Percentiles rank a stretch among this genome's conserved stretches.
Conservation (phyloP, 2,888 invertebrate genomes). For the Polydrusus tereticollis region DNA sequence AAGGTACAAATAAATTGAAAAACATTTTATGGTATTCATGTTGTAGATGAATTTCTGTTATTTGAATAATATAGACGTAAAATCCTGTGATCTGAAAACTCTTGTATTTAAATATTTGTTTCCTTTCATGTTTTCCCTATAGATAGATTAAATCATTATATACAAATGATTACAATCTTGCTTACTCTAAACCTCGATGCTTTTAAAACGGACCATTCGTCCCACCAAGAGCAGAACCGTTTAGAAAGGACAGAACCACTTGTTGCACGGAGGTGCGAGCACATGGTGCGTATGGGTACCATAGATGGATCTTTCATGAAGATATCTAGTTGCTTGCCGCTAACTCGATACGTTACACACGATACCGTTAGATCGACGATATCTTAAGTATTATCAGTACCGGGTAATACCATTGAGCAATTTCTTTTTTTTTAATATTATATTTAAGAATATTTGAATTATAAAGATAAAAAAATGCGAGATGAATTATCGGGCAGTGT, state of each 20-base stretch:
- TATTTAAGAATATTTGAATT: too few relatives aligned
- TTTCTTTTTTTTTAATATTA: too few relatives aligned
- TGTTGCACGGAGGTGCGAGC: conserved; percentile 15
- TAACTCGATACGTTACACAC: conserved; percentile 31
- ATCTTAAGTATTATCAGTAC: not conserved
- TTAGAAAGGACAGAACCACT: conserved; percentile 34
- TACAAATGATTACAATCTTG: not conserved
- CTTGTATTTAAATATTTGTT: too few relatives aligned
- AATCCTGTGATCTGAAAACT: too few relatives aligned
- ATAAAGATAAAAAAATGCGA: not conserved
- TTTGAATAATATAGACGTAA: too few relatives aligned
- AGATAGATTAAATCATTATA: too few relatives aligned
- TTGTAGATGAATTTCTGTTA: too few relatives aligned
- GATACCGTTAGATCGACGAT: conserved; percentile 38
- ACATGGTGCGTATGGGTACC: conserved; percentile 33
- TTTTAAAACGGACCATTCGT: conserved; percentile 17
- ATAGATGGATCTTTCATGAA: conserved; percentile 5
- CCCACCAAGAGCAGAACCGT: conserved; percentile 31
- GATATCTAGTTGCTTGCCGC: conserved; percentile 22
- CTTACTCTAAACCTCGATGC: not conserved
- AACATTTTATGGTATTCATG: too few relatives aligned
- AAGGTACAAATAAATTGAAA: too few relatives aligned
- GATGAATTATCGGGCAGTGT: too few relatives aligned
- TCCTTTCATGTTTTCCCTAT: too few relatives aligned
- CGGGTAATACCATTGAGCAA: not conserved